These are phyloP conservation scores for Pocota personata DNA, from an alignment of 2,888 invertebrate genomes.

Conservation along the genomic window DNA sequence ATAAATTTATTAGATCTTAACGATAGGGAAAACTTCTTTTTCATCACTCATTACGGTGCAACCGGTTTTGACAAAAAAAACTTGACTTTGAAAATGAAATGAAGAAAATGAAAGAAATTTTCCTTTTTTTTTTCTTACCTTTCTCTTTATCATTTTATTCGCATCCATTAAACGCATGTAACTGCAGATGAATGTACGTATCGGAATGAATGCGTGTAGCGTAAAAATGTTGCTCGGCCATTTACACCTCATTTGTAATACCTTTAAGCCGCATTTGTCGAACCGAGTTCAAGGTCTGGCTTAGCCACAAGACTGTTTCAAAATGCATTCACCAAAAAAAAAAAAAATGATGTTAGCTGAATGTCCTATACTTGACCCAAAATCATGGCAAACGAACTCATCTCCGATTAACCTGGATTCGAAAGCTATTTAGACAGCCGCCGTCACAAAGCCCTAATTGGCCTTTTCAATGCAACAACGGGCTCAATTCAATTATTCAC, in stretches of 20 bases:
- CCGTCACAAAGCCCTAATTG: constrained; percentile 17
- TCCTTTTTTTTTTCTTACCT: not conserved
- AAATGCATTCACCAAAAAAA: constrained; percentile 21
- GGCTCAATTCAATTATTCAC: constrained; percentile 2
- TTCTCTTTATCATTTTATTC: not conserved
- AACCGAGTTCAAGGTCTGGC: constrained; percentile 63
- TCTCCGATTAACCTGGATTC: constrained; percentile 39
- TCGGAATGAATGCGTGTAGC: constrained; percentile 3
- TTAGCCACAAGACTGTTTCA: not conserved
- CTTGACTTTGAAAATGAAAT: constrained; percentile 54
- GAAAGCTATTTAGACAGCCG: not conserved
- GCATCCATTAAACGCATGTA: constrained; percentile 30
- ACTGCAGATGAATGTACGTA: constrained; percentile 22
- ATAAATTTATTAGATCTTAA: constrained; percentile 6
- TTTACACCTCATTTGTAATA: not conserved
- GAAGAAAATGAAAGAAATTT: constrained; percentile 26
- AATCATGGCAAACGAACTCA: not conserved
- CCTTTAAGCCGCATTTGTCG: not conserved
- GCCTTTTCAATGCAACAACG: not conserved
- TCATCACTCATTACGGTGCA: not conserved
- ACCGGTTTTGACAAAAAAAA: constrained; percentile 11
- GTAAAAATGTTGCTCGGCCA: constrained; percentile 26
- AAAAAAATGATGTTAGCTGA: too few relatives aligned
- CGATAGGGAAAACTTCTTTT: constrained; percentile 9
- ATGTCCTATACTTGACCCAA: constrained; percentile 3